Conservation (phyloP, 2,888 invertebrate genomes). For the Drosophila sordidapex region DNA sequence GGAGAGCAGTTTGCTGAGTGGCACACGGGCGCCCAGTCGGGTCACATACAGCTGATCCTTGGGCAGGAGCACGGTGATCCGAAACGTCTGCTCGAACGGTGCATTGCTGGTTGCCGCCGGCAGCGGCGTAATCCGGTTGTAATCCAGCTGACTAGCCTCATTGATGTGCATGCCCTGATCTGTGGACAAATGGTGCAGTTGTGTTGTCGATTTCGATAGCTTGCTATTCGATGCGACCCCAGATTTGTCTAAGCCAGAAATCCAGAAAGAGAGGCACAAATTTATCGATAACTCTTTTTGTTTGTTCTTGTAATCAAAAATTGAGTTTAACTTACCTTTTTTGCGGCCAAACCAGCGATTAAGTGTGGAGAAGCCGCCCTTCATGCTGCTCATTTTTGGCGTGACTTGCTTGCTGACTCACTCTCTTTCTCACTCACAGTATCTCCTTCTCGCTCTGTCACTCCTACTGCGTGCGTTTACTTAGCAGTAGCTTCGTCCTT, state of each 20-base stretch:
- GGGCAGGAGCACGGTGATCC: conserved; percentile 89
- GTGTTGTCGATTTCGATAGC: conserved; percentile 82
- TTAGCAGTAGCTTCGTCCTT: not conserved
- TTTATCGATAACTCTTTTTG: not conserved
- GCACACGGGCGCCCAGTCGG: conserved; percentile 89
- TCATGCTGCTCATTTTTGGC: conserved; percentile 83
- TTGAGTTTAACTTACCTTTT: conserved; percentile 79
- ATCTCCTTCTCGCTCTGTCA: not conserved
- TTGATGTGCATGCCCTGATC: conserved; percentile 81
- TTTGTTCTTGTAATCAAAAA: too few species aligned
- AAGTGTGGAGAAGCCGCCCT: conserved; percentile 85
- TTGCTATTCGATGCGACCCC: conserved; percentile 76
- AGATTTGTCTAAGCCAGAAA: conserved; percentile 63
- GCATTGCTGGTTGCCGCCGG: conserved; percentile 84
- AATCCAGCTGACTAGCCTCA: conserved; percentile 85
- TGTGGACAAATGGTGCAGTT: conserved; percentile 77
- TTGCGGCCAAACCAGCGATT: conserved; percentile 85
- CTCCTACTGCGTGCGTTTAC: not conserved
- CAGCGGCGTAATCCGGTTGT: conserved; percentile 84
- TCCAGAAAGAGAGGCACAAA: not conserved
- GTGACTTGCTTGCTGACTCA: conserved; percentile 32
- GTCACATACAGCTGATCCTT: conserved; percentile 92
- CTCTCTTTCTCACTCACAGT: conserved; percentile 6
- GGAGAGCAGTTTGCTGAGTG: conserved; percentile 89
- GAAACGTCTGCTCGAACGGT: conserved; percentile 85